Evolutionary conservation across 64 coral and sea anemone genomes (phyloP), one percentile per base, ranked within the genome.

Genomic region (Pocillopora verrucosa): DNA sequence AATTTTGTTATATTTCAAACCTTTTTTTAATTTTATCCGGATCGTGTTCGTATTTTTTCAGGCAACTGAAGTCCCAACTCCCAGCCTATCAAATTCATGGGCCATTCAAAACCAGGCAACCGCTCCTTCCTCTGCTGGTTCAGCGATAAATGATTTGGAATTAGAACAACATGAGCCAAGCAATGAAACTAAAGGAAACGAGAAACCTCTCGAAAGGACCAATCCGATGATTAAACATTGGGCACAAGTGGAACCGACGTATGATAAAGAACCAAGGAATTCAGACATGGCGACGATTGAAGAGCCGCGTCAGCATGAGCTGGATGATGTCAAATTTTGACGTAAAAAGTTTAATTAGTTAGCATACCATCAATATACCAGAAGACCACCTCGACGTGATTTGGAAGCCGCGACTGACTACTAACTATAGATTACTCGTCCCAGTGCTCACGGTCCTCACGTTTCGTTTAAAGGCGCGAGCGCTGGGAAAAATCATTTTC

Each of bases 31-130:
- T 2, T 22, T 20, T 68, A 24, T 68, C 24, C 13, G 26, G 22
- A 15, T 37, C 3, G 17, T 36, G 16, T 56, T 70, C 11, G 16
- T 45, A 2, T 84, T 84, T 84, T 72, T 0, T 56, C 56, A 85
- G 82, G 82, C 82, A 30, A 41, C 67, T 15, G 82, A 85, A 85
- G 58, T 85, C 16, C 41, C 67, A 65, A 85, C 10, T 1, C 65
- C 64, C 4, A 22, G 24, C 65, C 11, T 13, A 4, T 56, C 63
- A 17, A 56, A 70, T 72, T 85, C 82, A 57, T 37, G 34, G 0
- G 64, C 63, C 9, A 72, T 72, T 70, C 22, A 85, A 72, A 85
- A 72, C 6, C 24, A 61, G 36, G 79, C 56, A 16, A 17, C 59
- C 9, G 79, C 6, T 16, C 20, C 64, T 16, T 85, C 82, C 12